Evolutionary conservation across 2,113 vertebrate genomes (phyloP).

Genomic region (Cebus imitator): DNA sequence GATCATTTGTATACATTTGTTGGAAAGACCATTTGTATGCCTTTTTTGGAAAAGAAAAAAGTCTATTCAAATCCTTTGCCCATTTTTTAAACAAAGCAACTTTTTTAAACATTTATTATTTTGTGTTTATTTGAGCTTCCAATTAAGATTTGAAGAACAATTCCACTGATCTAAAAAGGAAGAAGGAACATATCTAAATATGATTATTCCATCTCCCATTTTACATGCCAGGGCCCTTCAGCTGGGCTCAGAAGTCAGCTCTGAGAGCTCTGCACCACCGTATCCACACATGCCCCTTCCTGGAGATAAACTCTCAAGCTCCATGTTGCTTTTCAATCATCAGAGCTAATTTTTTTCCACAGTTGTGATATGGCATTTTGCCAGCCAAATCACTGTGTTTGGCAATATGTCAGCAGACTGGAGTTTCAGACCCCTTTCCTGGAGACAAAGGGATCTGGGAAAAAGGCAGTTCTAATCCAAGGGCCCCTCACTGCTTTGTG

Average conservation of each 20-base stretch:
- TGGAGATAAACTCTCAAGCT: background rate
- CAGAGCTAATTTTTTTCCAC: background rate
- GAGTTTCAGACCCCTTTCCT: background rate
- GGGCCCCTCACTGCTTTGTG: background rate
- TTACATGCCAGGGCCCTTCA: background rate
- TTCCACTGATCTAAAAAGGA: background rate
- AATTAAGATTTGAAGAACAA: slow-evolving; percentile 5
- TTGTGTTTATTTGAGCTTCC: background rate
- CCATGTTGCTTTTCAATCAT: background rate
- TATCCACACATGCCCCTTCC: background rate
- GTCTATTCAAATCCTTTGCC: background rate
- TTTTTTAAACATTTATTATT: background rate
- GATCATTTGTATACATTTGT: background rate
- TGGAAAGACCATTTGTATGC: background rate
- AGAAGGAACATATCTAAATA: background rate
- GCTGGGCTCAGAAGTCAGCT: background rate
- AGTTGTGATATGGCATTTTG: background rate
- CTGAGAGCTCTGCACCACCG: background rate
- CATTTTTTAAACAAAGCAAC: background rate
- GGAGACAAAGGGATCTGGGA: background rate
- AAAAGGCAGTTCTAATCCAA: background rate
- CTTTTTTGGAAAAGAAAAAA: background rate
- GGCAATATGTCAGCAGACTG: background rate
- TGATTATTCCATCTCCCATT: background rate
- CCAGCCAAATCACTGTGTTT: background rate